phyloP scores from a whole-genome alignment of 1,140 invertebrate genomes.

The Drosophila burlai region DNA sequence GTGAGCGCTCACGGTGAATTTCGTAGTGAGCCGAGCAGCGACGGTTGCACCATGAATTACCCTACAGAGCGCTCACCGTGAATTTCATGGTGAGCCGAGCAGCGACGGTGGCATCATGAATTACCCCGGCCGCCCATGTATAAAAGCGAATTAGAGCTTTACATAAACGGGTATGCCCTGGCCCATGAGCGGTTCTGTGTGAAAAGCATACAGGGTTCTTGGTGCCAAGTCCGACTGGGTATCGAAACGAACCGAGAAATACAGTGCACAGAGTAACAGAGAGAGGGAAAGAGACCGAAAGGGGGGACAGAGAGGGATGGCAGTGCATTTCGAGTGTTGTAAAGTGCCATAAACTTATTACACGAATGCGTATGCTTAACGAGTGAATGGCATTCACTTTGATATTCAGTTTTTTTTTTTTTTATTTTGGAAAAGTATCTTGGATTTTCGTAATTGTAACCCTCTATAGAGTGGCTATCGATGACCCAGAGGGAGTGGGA shows the following conservation, averaged over 20 bases:
- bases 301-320: constrained; percentile 5
- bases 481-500: background rate
- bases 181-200: too few relatives aligned
- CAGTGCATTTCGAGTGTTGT: constrained; percentile 52
- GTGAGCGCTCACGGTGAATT: too few relatives aligned
- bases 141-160: too few relatives aligned
- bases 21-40: too few relatives aligned
- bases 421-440: background rate
- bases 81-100: too few relatives aligned
- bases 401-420: constrained; percentile 39
- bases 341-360: constrained; percentile 74
- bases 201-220: too few relatives aligned
- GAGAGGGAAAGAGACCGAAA: background rate
- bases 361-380: constrained; percentile 34
- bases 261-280: constrained; percentile 17
- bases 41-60: too few relatives aligned
- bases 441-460: constrained; percentile 1
- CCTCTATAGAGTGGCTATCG: constrained; percentile 3
- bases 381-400: constrained; percentile 30
- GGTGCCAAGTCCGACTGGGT: too few relatives aligned
- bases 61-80: too few relatives aligned
- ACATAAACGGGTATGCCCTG: too few relatives aligned
- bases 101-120: too few relatives aligned
- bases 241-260: constrained; percentile 48
- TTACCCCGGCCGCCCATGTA: too few relatives aligned